Base-by-base conservation (phyloP, 2,113 vertebrate genomes). In the Clupea harengus region DNA sequence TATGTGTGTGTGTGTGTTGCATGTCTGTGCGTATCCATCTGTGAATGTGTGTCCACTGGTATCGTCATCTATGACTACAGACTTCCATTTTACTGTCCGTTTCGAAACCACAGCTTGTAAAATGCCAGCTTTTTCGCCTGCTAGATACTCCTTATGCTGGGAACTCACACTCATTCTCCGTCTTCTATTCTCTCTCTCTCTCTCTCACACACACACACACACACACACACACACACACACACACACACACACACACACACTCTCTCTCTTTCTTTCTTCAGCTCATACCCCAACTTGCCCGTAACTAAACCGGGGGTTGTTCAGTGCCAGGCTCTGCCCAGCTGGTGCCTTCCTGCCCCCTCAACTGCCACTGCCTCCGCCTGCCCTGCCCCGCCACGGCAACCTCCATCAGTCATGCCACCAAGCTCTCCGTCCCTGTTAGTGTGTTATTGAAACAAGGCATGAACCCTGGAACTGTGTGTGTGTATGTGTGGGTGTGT, bases 401-500 rank as follows among this genome's bases (percentile, higher is more conserved):
- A 13, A 64, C 72, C 32, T 39, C 72, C 32, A 78, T 39, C 28
- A 5, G 15, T 78, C 72, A 78, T 39, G 32, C 28, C 32, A 32
- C 28, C 72, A 28, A 17, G 28, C 28, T 0, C 28, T 15, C 10
- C 13, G 10, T 15, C 72, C 11, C 32, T 78, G 28, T 13, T 13
- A 28, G 28, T 39, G 72, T 32, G 28, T 8, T 8, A 78, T 10
- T 78, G 25, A 32, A 78, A 78, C 72, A 39, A 32, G 32, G 13
- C 72, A 78, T 78, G 11, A 39, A 39, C 72, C 72, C 11, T 1
- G 28, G 64, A 72, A 5, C 10, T 82, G 13, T 82, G 80, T 81
- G 32, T 64, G 84, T 81, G 32, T 81, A 28, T 85, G 54, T 86
- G 81, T 72, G 81, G 81, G 81, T 28, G 64, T 67, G 64, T 28